phyloP scores from a whole-genome alignment of 2,113 vertebrate species.

The Sprattus sprattus region DNA sequence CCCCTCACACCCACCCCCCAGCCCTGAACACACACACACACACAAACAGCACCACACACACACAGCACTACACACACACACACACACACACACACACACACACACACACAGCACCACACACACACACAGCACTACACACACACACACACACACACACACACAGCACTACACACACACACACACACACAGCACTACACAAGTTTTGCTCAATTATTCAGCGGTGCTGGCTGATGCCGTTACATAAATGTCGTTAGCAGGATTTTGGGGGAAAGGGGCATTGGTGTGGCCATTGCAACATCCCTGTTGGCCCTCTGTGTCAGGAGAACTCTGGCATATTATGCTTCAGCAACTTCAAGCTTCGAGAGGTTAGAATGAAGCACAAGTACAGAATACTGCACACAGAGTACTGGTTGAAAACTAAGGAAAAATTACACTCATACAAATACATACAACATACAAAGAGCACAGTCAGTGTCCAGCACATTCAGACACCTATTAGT shows the following conservation, averaged over 20 bases:
- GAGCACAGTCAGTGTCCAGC: background rate
- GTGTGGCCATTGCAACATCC: background rate
- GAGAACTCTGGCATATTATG: background rate
- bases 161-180: background rate
- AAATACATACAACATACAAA: background rate
- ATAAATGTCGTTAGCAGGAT: background rate
- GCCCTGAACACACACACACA: background rate
- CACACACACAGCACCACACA: background rate
- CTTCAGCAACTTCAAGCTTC: background rate
- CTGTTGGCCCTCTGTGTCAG: background rate
- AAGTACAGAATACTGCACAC: background rate
- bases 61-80: no score
- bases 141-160: background rate
- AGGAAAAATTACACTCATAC: background rate
- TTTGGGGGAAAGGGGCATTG: background rate
- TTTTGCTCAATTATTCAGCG: background rate
- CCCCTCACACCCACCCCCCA: background rate
- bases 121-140: background rate
- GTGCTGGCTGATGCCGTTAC: background rate
- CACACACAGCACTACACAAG: background rate
- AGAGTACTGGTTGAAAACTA: background rate
- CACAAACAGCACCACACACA: no score
- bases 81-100: background rate
- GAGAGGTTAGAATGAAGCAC: no score
- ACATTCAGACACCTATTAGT: background rate